Evolutionary conservation across 2,888 invertebrate species (phyloP), one percentile per base, ranked within the genome.

Genomic region (Drosophila longiperda): DNA sequence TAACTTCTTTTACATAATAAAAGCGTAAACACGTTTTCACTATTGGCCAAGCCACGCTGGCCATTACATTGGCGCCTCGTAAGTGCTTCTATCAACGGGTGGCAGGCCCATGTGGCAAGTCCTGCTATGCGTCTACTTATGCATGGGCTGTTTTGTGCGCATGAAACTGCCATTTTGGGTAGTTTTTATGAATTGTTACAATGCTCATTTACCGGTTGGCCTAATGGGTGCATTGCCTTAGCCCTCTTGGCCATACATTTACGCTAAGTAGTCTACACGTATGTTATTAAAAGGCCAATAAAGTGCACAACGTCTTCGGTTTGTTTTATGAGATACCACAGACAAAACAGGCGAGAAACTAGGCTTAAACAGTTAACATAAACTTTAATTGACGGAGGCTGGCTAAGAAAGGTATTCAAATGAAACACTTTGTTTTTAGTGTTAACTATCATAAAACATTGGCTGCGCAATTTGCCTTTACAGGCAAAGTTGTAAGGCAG

Each of bases 11-110:
- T 82, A 85, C 87, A 87, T 89, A 89, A 87, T 87, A 87, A 87
- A 89, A 87, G 87, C 87, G 89, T 89, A 87, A 87, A 89, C 87
- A 89, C 85, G 85, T 89, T 87, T 89, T 80, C 85, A 87, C 87
- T 75, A 87, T 87, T 76, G 79, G 72, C 79, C 81, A 76, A 66
- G 62, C 74, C 53, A 75, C 53, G 63, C 73, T 57, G 20, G 20
- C 77, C 73, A 86, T 88, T 82, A 86, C 74, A 82, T 80, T 83
- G 85, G 86, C 86, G 85, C 61, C 49, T 59, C 58, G 11, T 66
- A 65, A 80, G 68, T 80, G 79, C 40, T 64, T 36, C 52, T 9
- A 23, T 29, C 52, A n/a, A 32, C 52, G 52, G 57, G 20, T 29
- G 48, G 38, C 11, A 8, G 32, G 54, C 32, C 60, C 64, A 23